These are phyloP conservation scores for Gastrophryne carolinensis DNA, from an alignment of 2,797 vertebrate species.

Conservation along the genomic window DNA sequence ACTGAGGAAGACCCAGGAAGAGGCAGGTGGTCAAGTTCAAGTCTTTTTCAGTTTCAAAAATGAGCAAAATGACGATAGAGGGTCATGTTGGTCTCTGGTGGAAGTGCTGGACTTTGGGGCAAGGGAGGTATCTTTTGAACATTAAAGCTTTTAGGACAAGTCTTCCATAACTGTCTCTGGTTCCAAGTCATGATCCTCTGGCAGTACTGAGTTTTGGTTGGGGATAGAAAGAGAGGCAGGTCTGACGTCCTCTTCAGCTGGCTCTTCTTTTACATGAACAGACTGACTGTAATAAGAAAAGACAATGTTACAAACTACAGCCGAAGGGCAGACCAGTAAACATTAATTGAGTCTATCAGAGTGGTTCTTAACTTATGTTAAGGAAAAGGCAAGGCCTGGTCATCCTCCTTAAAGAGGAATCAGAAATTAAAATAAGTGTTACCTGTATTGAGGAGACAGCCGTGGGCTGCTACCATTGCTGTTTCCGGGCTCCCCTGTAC, in stretches of 20 bases:
- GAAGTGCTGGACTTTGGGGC: conserved; percentile 53
- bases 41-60: conserved; percentile 16
- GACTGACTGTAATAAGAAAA: conserved; percentile 75
- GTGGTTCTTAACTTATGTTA: no score
- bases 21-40: conserved; percentile 21
- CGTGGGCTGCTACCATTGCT: conserved; percentile 96
- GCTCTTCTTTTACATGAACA: conserved; percentile 97
- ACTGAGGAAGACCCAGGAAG: conserved; percentile 29
- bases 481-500: conserved; percentile 94
- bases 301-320: neutral
- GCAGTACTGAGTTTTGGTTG: conserved; percentile 84
- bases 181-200: conserved; percentile 88
- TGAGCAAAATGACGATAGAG: conserved; percentile 54
- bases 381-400: no score
- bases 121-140: conserved; percentile 56
- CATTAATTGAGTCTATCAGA: no score
- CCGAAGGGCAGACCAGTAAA: neutral
- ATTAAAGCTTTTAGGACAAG: conserved; percentile 72
- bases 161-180: conserved; percentile 90
- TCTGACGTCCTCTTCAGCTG: conserved; percentile 88
- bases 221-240: conserved; percentile 83
- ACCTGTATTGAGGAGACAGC: conserved; percentile 97
- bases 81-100: conserved; percentile 54
- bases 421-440: neutral
- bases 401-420: neutral